Conservation (phyloP, 2,113 vertebrate species). For the Cervus canadensis region DNA sequence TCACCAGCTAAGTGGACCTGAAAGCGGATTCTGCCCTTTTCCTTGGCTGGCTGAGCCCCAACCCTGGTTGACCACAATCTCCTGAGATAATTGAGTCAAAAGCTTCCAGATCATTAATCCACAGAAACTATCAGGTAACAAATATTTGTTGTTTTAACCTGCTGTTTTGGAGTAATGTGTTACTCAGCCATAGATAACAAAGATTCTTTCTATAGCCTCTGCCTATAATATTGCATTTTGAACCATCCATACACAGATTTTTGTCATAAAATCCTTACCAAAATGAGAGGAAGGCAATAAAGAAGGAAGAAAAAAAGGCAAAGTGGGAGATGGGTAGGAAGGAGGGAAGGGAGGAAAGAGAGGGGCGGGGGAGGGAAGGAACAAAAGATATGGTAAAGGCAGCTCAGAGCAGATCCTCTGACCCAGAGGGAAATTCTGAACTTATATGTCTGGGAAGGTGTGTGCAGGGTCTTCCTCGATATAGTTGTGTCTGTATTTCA, state of each 20-base stretch:
- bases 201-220: not conserved
- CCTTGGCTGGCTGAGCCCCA: rapidly evolving
- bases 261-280: not conserved
- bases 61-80: not conserved
- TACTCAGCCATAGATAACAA: not conserved
- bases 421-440: not conserved
- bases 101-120: not conserved
- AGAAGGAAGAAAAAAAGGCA: not conserved
- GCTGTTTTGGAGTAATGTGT: not conserved
- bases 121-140: not conserved
- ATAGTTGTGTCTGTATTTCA: not conserved
- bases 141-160: not conserved
- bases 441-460: rapidly evolving
- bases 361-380: not conserved
- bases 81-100: not conserved
- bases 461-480: too few relatives aligned
- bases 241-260: not conserved
- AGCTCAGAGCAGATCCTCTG: not conserved
- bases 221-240: not conserved
- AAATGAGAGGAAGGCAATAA: not conserved
- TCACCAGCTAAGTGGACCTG: not conserved
- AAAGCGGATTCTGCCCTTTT: not conserved
- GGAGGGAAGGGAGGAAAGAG: not conserved
- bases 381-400: not conserved
- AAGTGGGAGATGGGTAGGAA: not conserved